These are phyloP conservation scores for Galemys pyrenaicus DNA, from an alignment of 2,113 vertebrate genomes.

Conservation along the genomic window DNA sequence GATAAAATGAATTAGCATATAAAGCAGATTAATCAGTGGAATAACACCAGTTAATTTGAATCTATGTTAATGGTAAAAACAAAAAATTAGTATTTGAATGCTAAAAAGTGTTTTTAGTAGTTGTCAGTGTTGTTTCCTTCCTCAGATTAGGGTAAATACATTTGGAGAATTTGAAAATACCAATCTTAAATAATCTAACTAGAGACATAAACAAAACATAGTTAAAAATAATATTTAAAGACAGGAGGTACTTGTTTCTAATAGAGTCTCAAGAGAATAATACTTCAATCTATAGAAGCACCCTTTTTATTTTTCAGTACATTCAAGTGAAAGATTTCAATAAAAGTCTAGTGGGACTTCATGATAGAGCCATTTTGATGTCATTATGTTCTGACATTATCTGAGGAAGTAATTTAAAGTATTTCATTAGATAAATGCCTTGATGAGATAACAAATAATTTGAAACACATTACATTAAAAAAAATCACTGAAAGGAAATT, in stretches of 20 bases:
- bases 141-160: background rate
- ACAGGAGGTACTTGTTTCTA: constrained; percentile 33
- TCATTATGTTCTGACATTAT: constrained; percentile 59
- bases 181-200: background rate
- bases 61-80: background rate
- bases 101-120: background rate
- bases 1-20: background rate
- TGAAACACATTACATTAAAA: background rate
- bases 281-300: background rate
- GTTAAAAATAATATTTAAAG: constrained; percentile 6
- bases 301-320: constrained; percentile 43
- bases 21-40: constrained; percentile 11
- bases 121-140: background rate
- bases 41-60: constrained; percentile 32
- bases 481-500: constrained; percentile 30
- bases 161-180: constrained; percentile 3
- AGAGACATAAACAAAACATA: background rate
- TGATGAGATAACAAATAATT: constrained; percentile 39
- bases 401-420: constrained; percentile 44
- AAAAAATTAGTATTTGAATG: background rate
- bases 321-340: constrained; percentile 37
- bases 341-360: constrained; percentile 43
- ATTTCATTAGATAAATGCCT: constrained; percentile 61
- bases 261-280: constrained; percentile 48
- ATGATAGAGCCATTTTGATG: constrained; percentile 57